These are phyloP conservation scores for Metaphire vulgaris DNA, from an alignment of 1,140 invertebrate species.

Conservation along the genomic window DNA sequence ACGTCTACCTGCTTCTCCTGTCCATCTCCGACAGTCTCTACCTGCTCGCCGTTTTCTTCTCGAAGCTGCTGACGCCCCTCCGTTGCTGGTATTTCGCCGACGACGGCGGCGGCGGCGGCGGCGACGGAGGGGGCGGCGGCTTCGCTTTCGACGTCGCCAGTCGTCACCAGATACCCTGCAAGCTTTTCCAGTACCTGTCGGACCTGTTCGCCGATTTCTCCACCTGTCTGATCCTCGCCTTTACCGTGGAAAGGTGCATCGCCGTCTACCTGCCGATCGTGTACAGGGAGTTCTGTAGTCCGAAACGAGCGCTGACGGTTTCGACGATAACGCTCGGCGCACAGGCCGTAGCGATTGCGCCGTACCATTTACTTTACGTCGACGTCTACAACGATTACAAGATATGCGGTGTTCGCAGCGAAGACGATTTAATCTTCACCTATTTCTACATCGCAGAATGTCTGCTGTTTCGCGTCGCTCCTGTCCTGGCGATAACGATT, in stretches of 20 bases:
- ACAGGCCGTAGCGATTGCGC: not conserved
- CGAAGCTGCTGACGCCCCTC: slow-evolving; percentile 21
- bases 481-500: slow-evolving; percentile 10
- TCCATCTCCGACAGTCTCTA: slow-evolving; percentile 27
- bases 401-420: not conserved
- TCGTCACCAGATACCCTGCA: slow-evolving; percentile 12
- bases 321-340: not conserved
- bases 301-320: not conserved
- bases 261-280: slow-evolving; percentile 15
- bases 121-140: too few species aligned
- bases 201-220: slow-evolving; percentile 25
- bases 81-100: slow-evolving; percentile 22
- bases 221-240: slow-evolving; percentile 21
- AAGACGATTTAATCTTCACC: not conserved
- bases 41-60: slow-evolving; percentile 23
- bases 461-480: slow-evolving; percentile 13
- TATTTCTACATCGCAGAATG: slow-evolving; percentile 14
- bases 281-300: slow-evolving; percentile 18
- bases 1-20: slow-evolving; percentile 29
- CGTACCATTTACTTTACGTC: slow-evolving; percentile 7
- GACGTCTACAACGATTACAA: slow-evolving; percentile 6
- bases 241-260: slow-evolving; percentile 18
- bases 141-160: slow-evolving; percentile 18
- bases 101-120: slow-evolving; percentile 7
- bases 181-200: slow-evolving; percentile 19